Conservation (phyloP, 2,113 vertebrate species). For the Gallinago media region DNA sequence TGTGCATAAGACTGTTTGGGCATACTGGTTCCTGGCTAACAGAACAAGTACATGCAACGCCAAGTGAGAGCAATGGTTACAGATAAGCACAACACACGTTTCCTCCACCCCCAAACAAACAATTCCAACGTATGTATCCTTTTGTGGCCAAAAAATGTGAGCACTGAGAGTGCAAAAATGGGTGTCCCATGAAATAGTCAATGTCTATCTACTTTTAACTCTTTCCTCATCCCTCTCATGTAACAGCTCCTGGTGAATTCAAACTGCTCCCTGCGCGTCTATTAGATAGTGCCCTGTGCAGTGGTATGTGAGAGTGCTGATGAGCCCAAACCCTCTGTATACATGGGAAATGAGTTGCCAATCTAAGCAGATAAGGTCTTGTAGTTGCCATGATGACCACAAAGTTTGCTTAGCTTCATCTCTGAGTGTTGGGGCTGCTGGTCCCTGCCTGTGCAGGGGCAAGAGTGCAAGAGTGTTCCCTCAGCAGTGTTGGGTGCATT, state of each 20-base stretch:
- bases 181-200: not conserved
- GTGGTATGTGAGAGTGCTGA: not conserved
- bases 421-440: not conserved
- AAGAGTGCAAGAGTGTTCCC: not conserved
- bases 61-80: not conserved
- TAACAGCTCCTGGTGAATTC: not conserved
- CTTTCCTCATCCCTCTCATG: not conserved
- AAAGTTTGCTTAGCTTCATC: not conserved
- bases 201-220: not conserved
- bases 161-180: not conserved
- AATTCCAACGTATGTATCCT: not conserved
- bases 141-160: not conserved
- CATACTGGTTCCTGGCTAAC: not conserved
- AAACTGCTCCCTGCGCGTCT: not conserved
- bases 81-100: not conserved
- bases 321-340: not conserved
- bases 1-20: not conserved
- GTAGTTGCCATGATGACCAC: not conserved
- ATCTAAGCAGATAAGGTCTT: not conserved
- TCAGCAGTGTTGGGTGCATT: not conserved
- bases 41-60: not conserved
- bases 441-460: not conserved
- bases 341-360: not conserved
- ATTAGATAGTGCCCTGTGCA: rapidly evolving
- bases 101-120: not conserved